Evolutionary conservation across 2,797 vertebrate genomes (phyloP), one percentile per base, ranked within the genome.

Genomic region (Melanotaenia trifasciata): DNA sequence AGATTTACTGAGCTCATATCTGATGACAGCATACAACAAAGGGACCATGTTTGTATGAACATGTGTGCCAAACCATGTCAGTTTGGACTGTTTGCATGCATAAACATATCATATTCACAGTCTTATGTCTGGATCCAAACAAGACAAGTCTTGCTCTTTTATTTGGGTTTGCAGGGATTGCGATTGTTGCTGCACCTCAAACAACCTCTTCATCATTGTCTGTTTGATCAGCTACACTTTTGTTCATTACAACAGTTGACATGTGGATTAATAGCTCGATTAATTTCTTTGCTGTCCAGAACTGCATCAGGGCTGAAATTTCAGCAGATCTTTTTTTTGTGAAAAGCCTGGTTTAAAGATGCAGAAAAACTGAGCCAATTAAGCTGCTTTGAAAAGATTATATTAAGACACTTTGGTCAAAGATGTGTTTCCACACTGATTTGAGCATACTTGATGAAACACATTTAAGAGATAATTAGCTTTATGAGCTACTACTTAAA

Each of bases 1-100:
- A 84, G 83, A 89, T 88, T 87, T 85, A 86, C 58, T 64, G 64
- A 66, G 71, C 67, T 59, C 43, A 53, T 75, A 64, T 85, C 78
- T 82, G 80, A 84, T 79, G 74, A 72, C 28, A 22, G 74, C 58
- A 56, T 40, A 75, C 73, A 86, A 87, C 81, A 91, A 86, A 89
- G 73, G 38, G 3, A 63, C 12, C 30, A 22, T 81, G 69, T 78
- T 78, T 75, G 74, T 69, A 43, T 70, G 40, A 33, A 35, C 65
- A 5, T 67, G 50, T 28, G 28, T 61, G 84, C 81, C 78, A 87
- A 78, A 81, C 69, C 70, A 28, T 40, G 43, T 20, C 26, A 16
- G 67, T 43, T 58, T 58, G 64, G 61, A 75, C 50, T 64, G 65
- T 38, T 70, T 70, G 75, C 71, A 61, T 64, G 72, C 73, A 72